Percentiles rank a stretch among this genome's conserved stretches.
These are phyloP conservation scores for Bombus picipes DNA, from an alignment of 1,140 invertebrate species.

Conservation along the genomic window DNA sequence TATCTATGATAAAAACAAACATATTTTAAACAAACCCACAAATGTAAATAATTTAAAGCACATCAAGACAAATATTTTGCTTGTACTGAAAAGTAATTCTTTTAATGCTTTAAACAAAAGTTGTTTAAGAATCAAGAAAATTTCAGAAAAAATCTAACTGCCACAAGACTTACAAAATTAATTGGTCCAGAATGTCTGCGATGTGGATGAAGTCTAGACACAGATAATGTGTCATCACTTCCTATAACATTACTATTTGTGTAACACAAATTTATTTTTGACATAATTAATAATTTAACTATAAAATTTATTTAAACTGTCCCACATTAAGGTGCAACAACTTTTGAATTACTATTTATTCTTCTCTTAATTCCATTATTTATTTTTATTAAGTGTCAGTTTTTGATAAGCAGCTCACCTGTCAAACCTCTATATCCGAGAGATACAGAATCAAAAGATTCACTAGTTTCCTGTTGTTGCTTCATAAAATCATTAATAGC, in stretches of 20 bases:
- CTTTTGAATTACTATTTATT: neutral
- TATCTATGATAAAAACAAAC: conserved; percentile 1
- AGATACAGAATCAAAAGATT: conserved; percentile 85
- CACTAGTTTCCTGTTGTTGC: conserved; percentile 84
- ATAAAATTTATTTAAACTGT: neutral
- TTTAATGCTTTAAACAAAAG: neutral
- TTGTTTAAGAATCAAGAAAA: conserved; percentile 22
- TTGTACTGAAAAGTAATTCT: neutral
- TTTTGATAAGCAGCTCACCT: conserved; percentile 75
- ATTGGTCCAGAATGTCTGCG: conserved; percentile 80
- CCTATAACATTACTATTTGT: conserved; percentile 77
- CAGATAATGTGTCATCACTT: conserved; percentile 78
- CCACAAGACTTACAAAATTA: conserved; percentile 80
- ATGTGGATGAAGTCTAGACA: conserved; percentile 73
- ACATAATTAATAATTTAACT: conserved; percentile 14
- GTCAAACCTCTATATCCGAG: conserved; percentile 86
- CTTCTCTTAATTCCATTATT: neutral
- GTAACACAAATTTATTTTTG: conserved; percentile 25
- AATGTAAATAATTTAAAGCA: neutral
- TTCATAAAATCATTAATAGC: conserved; percentile 85
- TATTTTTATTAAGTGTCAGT: neutral
- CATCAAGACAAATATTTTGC: neutral
- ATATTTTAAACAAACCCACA: neutral
- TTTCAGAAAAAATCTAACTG: conserved; percentile 16
- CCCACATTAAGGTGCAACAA: neutral